These are phyloP conservation scores for Malurus alboscapulatus DNA, from an alignment of 2,113 vertebrate species.

Conservation along the genomic window DNA sequence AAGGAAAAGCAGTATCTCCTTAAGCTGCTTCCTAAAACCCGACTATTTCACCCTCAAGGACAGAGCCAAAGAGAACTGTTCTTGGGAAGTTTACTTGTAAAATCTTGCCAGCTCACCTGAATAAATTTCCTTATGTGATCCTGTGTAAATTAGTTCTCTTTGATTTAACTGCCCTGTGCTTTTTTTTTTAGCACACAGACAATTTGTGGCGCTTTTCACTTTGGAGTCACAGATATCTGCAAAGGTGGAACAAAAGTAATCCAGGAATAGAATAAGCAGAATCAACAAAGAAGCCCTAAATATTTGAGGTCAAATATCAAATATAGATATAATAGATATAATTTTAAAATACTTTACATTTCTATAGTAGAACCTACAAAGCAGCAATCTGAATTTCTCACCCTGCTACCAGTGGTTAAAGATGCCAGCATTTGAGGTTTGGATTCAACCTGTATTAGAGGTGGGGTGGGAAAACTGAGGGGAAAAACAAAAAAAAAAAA, in stretches of 20 bases:
- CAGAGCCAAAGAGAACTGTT: not conserved
- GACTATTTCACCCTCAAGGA: not conserved
- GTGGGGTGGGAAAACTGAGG: not conserved
- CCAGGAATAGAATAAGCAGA: not conserved
- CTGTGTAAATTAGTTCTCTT: not conserved
- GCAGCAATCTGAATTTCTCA: not conserved
- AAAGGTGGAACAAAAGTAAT: not conserved
- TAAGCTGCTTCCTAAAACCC: not conserved
- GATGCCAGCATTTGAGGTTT: not conserved
- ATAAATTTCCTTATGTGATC: not conserved
- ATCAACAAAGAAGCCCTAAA: not conserved
- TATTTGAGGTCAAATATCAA: not conserved
- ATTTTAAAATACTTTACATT: not conserved
- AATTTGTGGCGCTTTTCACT: not conserved
- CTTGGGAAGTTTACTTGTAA: not conserved
- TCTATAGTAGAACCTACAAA: not conserved
- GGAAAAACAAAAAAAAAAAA: not conserved
- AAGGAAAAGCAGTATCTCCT: not conserved
- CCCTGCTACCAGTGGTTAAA: not conserved
- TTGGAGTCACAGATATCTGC: not conserved
- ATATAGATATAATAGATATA: not conserved
- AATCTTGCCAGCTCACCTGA: not conserved
- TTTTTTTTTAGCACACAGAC: not conserved
- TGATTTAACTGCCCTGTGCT: not conserved
- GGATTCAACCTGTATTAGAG: not conserved